Conservation (phyloP, 2,113 vertebrate genomes). For the Apeltes quadracus region DNA sequence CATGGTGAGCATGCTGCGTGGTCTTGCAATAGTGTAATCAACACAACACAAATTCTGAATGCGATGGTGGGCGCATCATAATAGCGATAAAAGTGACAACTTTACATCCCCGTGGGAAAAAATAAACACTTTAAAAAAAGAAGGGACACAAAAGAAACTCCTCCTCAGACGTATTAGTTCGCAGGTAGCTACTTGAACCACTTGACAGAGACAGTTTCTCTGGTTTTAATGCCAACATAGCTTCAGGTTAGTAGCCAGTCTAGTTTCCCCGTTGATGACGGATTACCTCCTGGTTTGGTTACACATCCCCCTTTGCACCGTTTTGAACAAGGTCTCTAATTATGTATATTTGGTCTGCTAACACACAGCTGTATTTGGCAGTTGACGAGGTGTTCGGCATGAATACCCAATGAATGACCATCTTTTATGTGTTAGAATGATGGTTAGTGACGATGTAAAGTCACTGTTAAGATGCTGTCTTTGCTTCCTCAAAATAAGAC, state of each 20-base stretch:
- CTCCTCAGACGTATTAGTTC: conserved; percentile 60
- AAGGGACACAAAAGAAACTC: conserved; percentile 7
- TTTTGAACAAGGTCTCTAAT: conserved; percentile 25
- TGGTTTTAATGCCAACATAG: conserved; percentile 43
- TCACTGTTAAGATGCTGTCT: conserved; percentile 42
- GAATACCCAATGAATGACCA: conserved; percentile 21
- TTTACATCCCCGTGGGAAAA: conserved; percentile 39
- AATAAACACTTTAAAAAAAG: conserved; percentile 28
- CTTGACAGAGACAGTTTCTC: conserved; percentile 25
- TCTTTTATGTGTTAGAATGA: conserved; percentile 13
- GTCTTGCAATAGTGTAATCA: conserved; percentile 67
- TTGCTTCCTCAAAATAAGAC: conserved; percentile 58
- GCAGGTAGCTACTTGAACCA: conserved; percentile 46
- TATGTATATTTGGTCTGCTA: conserved; percentile 31
- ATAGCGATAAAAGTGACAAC: conserved; percentile 33
- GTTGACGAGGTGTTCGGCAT: conserved; percentile 26
- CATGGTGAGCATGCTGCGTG: conserved; percentile 76
- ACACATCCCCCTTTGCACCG: conserved; percentile 29
- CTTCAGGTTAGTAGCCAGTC: conserved; percentile 50
- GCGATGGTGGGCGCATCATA: conserved; percentile 36
- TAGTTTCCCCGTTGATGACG: conserved; percentile 41
- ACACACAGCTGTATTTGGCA: conserved; percentile 57
- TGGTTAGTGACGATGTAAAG: conserved; percentile 32
- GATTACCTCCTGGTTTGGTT: conserved; percentile 22
- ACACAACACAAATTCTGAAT: conserved; percentile 62